Conservation (phyloP, 2,888 invertebrate species). For the Aethes cnicana region DNA sequence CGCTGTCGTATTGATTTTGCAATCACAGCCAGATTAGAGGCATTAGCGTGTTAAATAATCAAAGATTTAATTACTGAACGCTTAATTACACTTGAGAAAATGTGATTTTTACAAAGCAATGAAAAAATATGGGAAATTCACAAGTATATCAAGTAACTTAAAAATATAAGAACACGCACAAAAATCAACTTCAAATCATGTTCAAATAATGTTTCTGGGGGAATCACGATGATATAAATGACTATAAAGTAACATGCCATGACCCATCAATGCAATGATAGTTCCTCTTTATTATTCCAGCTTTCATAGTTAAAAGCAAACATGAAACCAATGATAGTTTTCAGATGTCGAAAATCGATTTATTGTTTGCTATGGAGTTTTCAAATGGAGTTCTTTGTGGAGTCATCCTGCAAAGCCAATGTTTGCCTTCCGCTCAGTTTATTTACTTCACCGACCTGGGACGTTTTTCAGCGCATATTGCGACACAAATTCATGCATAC, state of each 20-base stretch:
- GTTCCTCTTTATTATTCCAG: not conserved
- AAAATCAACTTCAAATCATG: too few relatives aligned
- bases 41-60: constrained; percentile 48
- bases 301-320: constrained; percentile 2
- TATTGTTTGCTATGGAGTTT: constrained; percentile 40
- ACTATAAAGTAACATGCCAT: too few relatives aligned
- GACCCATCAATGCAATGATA: too few relatives aligned
- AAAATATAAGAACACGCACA: too few relatives aligned
- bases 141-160: too few relatives aligned
- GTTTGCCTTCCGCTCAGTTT: constrained; percentile 17
- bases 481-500: constrained; percentile 4
- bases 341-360: constrained; percentile 46
- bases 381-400: constrained; percentile 20
- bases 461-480: not conserved
- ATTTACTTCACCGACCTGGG: constrained; percentile 9
- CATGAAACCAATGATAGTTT: constrained; percentile 17
- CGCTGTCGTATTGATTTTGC: constrained; percentile 70
- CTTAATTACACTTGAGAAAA: not conserved
- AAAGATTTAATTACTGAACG: constrained; percentile 32
- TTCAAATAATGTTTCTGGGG: too few relatives aligned
- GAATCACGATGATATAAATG: too few relatives aligned
- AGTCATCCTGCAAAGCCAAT: constrained; percentile 26
- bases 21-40: constrained; percentile 72
- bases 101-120: not conserved
- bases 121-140: too few relatives aligned